Evolutionary conservation across 2,888 invertebrate species (phyloP).

Genomic region (Formica aserva): DNA sequence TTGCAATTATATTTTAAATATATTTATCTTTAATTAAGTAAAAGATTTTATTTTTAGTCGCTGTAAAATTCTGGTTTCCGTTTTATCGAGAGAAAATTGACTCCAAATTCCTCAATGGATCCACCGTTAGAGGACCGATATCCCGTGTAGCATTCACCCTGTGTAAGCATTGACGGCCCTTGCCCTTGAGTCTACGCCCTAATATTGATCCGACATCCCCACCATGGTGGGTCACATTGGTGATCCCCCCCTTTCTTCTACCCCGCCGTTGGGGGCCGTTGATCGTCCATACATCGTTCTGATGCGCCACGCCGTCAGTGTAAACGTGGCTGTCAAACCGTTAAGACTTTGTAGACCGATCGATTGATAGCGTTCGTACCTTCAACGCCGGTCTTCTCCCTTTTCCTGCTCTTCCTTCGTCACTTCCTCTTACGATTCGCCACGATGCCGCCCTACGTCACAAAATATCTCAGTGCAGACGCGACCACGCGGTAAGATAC

Average conservation of each 20-base stretch:
- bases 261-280: slow-evolving; percentile 64
- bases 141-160: slow-evolving; percentile 10
- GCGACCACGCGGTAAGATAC: slow-evolving; percentile 70
- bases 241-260: slow-evolving; percentile 56
- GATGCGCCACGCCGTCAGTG: slow-evolving; percentile 78
- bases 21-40: background rate
- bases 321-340: slow-evolving; percentile 82
- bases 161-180: slow-evolving; percentile 73
- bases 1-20: background rate
- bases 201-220: slow-evolving; percentile 83
- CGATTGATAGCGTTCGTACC: slow-evolving; percentile 41
- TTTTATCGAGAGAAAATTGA: background rate
- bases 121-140: background rate
- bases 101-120: slow-evolving; percentile 3
- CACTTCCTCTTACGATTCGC: slow-evolving; percentile 32
- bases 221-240: slow-evolving; percentile 68
- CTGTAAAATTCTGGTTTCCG: background rate
- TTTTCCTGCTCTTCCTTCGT: slow-evolving; percentile 50
- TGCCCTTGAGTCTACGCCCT: slow-evolving; percentile 83
- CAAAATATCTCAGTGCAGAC: slow-evolving; percentile 69
- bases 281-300: slow-evolving; percentile 77
- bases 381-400: slow-evolving; percentile 32
- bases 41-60: background rate
- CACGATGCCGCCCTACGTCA: slow-evolving; percentile 54
- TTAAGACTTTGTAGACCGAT: slow-evolving; percentile 73